Percentiles rank a stretch among this genome's conserved stretches.
Evolutionary conservation across 2,797 vertebrate species (phyloP).

Genomic region (Phalanger gymnotis): DNA sequence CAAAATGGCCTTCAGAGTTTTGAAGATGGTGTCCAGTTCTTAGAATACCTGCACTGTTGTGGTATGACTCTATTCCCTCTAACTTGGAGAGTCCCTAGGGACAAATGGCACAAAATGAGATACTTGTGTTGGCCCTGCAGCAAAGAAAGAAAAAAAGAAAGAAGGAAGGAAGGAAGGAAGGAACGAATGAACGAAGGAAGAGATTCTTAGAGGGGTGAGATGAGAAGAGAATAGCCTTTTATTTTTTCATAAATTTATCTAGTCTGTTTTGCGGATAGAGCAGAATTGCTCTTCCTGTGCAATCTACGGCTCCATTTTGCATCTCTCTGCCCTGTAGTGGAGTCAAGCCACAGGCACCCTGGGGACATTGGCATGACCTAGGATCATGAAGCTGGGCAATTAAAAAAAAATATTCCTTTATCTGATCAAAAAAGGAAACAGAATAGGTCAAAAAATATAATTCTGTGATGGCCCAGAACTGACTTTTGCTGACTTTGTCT

Average conservation of each 20-base stretch:
- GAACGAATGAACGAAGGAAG: neutral
- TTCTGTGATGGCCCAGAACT: neutral
- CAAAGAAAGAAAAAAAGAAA: neutral
- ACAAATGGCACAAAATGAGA: neutral
- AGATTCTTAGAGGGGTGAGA: neutral
- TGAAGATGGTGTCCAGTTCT: neutral
- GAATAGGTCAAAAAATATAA: too few relatives aligned
- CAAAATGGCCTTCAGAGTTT: neutral
- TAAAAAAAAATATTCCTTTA: neutral
- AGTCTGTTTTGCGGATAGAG: neutral
- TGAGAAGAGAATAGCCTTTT: neutral
- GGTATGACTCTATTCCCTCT: neutral
- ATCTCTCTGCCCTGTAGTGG: neutral
- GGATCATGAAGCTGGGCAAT: neutral
- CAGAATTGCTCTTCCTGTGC: neutral
- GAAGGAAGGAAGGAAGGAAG: neutral
- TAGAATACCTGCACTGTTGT: neutral
- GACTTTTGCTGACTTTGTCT: neutral
- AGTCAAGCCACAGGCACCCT: neutral
- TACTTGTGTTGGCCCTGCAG: neutral
- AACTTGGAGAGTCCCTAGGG: neutral
- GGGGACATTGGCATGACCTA: neutral
- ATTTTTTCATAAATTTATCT: neutral
- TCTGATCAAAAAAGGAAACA: neutral
- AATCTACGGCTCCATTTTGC: neutral